Base-by-base conservation (phyloP, 1,140 invertebrate genomes). In the Neodiprion fabricii region DNA sequence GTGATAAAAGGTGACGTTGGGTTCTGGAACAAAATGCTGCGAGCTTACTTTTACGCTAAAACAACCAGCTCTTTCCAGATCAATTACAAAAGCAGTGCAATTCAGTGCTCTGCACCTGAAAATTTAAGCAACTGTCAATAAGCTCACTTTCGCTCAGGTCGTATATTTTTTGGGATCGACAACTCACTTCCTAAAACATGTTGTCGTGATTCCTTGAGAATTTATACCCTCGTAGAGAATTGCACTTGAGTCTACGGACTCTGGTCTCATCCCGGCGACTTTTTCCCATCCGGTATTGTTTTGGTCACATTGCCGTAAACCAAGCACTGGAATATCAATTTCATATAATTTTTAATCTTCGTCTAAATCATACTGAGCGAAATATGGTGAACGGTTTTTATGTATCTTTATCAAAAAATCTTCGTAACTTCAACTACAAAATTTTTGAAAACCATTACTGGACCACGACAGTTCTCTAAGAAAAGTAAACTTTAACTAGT, bases 1-100 rank as follows among this genome's bases (percentile, higher is more conserved):
- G 5, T 87, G 84, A 61, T 83, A 86, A 74, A 83, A 84, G 11
- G 80, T 83, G 9, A 80, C 78, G 69, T 81, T 83, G 0, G 82
- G 77, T 65, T 86, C 83, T n/a, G 85, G 80, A 28, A 81, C 77
- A 4, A 85, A 78, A 10, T 85, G 80, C 9, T 83, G 79, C 67
- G 78, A 79, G 8, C 75, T 75, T n/a, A 78, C 74, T 48, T 78
- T 65, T 12, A 88, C 78, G 61, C 78, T 84, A 70, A 83, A 82
- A 48, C 86, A 88, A 23, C 80, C 75, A 72, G 79, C 85, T 49
- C 74, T 80, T 14, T 78, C 80, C n/a, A 84, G 82, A 74, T 86
- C 86, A 71, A 85, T 76, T 9, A 85, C 77, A 77, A 83, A 88
- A 50, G 82, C 85, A 17, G 78, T 85, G 75, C 85, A 88, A 76